Evolutionary conservation across 2,888 invertebrate genomes (phyloP).

Genomic region (Drosophila ochracea): DNA sequence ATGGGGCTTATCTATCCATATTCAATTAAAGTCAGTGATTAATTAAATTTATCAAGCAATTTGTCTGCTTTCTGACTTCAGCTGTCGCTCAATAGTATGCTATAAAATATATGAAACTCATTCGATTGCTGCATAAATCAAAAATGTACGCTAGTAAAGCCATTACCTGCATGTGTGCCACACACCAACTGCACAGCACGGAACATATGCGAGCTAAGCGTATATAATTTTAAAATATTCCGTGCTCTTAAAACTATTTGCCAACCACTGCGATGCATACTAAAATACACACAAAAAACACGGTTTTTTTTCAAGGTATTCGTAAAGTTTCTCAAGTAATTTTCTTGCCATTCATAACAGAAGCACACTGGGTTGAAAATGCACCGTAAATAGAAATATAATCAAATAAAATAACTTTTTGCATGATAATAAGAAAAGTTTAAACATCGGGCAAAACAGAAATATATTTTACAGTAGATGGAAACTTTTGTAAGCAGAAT

Average conservation of each 20-base stretch:
- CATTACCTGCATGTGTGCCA: slow-evolving; percentile 70
- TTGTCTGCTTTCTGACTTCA: slow-evolving; percentile 6
- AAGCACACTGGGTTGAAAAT: slow-evolving; percentile 42
- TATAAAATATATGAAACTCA: slow-evolving; percentile 43
- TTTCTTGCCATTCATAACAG: slow-evolving; percentile 39
- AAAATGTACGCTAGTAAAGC: slow-evolving; percentile 40
- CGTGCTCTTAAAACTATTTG: slow-evolving; percentile 77
- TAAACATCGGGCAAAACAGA: background rate
- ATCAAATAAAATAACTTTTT: background rate
- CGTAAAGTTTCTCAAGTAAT: slow-evolving; percentile 59
- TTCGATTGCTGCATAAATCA: slow-evolving; percentile 64
- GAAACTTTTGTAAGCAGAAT: background rate
- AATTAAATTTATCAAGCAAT: slow-evolving; percentile 5
- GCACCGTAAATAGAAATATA: background rate
- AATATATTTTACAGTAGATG: background rate
- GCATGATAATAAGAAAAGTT: background rate
- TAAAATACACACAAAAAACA: slow-evolving; percentile 51
- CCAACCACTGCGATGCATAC: slow-evolving; percentile 65
- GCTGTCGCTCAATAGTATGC: slow-evolving; percentile 33
- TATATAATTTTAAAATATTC: slow-evolving; percentile 64
- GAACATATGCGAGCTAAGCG: slow-evolving; percentile 37
- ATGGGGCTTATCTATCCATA: slow-evolving; percentile 82
- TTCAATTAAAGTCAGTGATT: slow-evolving; percentile 25
- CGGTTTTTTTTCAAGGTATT: slow-evolving; percentile 38
- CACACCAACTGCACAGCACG: slow-evolving; percentile 23